Evolutionary conservation across 2,888 invertebrate genomes (phyloP).

Genomic region (Caenorhabditis angaria): DNA sequence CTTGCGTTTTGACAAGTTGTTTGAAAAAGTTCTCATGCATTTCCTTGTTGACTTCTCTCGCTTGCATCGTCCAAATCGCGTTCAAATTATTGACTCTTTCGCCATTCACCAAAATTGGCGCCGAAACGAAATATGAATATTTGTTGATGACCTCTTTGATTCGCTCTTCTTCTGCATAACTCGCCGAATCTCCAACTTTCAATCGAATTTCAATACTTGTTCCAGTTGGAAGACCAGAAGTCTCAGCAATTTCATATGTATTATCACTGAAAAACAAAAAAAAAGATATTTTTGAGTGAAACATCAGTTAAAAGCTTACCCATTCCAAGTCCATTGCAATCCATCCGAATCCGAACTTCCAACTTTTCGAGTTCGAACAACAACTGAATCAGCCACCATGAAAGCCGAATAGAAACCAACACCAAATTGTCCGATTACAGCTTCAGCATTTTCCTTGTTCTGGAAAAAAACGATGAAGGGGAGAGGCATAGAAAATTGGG

Average conservation of each 20-base stretch:
- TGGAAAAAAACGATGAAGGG: too few species aligned
- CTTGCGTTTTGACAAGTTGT: conserved; percentile 76
- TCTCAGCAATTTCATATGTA: conserved; percentile 86
- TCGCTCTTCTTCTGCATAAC: conserved; percentile 86
- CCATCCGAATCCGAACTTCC: conserved; percentile 76
- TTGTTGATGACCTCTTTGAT: conserved; percentile 89
- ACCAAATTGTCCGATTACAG: conserved; percentile 95
- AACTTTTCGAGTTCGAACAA: conserved; percentile 85
- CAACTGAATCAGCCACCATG: conserved; percentile 94
- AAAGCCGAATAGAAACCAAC: conserved; percentile 97
- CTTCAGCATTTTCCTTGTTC: conserved; percentile 75
- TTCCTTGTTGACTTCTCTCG: conserved; percentile 84
- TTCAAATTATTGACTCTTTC: conserved; percentile 82
- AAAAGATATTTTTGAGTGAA: too few species aligned
- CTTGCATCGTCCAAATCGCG: conserved; percentile 86
- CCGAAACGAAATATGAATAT: conserved; percentile 96
- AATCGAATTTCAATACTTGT: conserved; percentile 92
- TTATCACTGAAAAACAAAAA: conserved; percentile 43
- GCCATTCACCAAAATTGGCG: conserved; percentile 89
- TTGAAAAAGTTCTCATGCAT: conserved; percentile 93
- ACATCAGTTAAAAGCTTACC: conserved; percentile 78
- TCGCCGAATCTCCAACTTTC: conserved; percentile 84
- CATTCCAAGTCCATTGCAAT: conserved; percentile 89
- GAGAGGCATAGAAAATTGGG: not conserved
- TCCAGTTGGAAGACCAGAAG: conserved; percentile 85